Evolutionary conservation across 2,113 vertebrate genomes (phyloP).

Genomic region (Canis aureus): DNA sequence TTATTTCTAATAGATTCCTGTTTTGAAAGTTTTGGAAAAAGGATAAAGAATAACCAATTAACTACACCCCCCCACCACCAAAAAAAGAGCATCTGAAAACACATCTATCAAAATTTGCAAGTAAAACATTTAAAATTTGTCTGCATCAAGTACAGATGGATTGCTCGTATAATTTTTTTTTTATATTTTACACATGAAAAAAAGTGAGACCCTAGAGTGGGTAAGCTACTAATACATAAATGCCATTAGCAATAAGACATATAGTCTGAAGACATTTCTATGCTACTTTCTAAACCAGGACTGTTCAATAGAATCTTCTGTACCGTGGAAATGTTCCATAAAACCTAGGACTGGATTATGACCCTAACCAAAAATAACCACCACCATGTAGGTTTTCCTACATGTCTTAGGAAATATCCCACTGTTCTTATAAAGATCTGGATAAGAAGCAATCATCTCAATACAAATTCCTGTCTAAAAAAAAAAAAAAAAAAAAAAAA

Average conservation of each 20-base stretch:
- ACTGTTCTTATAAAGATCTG: not conserved
- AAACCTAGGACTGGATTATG: not conserved
- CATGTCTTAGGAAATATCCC: not conserved
- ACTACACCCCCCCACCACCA: not conserved
- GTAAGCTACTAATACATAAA: not conserved
- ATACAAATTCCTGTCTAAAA: not conserved
- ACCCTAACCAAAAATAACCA: not conserved
- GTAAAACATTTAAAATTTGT: not conserved
- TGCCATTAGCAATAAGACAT: not conserved
- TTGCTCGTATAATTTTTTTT: not conserved
- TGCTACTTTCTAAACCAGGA: not conserved
- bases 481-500: too few relatives aligned
- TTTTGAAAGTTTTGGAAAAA: not conserved
- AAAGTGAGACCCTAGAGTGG: not conserved
- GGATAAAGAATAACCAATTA: not conserved
- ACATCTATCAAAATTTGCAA: not conserved
- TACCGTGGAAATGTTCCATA: not conserved
- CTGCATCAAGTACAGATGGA: not conserved
- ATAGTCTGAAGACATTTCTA: not conserved
- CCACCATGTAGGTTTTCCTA: not conserved
- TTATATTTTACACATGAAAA: not conserved
- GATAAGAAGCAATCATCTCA: not conserved
- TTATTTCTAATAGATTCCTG: not conserved
- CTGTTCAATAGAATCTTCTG: not conserved
- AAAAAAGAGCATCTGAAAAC: not conserved